Base-by-base conservation (phyloP, 2,113 vertebrate species). In the Pavo muticus region DNA sequence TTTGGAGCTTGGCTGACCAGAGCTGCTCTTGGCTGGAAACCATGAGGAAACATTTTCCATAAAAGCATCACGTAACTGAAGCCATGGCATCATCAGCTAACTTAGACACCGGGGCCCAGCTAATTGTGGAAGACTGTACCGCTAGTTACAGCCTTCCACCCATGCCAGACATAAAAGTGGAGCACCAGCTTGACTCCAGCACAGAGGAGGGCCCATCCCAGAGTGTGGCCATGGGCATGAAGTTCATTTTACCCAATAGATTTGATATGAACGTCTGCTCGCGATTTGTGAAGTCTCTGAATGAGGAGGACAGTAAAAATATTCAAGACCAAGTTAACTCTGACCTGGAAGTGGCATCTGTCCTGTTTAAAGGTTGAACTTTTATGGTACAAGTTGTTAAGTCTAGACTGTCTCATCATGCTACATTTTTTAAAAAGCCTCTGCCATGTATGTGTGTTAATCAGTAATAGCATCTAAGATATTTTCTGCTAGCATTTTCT, bases 241-340 rank as follows among this genome's bases (percentile, higher is more conserved):
- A 99, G 75, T 99, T 99, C 96, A 99, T 99, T 84, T 94, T 99
- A 88, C 99, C 99, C 50, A 99, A 99, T 65, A 98, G 99, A 95
- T 99, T 99, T 93, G 99, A 99, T 95, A 99, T 99, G 99, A 99
- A 99, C 2, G 99, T 99, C n/a, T 99, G 99, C 94, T 99, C 99
- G 0, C 98, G 99, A 37, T 99, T 99, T 95, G 99, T 99, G 63
- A 99, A 99, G 90, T 99, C 99, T 8, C 97, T 99, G 61, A 99
- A 99, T 63, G 99, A 99, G 93, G 99, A 99, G 87, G 99, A 99
- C 47, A 99, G 99, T 96, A 99, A 99, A 98, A 99, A 99, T 93
- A 99, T 99, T 96, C 99, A 99, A 96, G 99, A 99, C 97, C 99
- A 99, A 96, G 99, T 99, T 87, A 99, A 99, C 97, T 99, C 99